Evolutionary conservation across 2,888 invertebrate species (phyloP), one percentile per base, ranked within the genome.

Genomic region (Ernsta delagoae): DNA sequence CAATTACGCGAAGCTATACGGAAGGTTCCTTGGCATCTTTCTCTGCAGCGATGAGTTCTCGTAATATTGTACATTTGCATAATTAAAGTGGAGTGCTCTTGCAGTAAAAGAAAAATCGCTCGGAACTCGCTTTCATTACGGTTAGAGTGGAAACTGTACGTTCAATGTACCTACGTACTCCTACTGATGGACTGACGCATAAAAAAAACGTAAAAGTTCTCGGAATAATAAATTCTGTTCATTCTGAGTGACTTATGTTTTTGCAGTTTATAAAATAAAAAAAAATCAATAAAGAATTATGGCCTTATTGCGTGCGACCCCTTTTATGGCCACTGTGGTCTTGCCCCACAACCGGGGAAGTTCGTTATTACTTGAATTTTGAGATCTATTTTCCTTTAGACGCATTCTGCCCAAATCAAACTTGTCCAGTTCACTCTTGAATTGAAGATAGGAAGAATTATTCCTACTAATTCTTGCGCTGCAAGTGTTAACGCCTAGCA

Each of bases 31-130:
- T 43, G 4, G 48, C 36, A 48, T 48, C 24, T 62, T 48, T 36
- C 41, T 24, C 31, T 39, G n/a, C 50, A 53, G 31, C 9, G 59
- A 57, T 57, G 45, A 31, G 31, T 48, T 48, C 36, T 39, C 16
- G 16, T 9, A 48, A 50, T 24, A 11, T 12, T 57, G 34, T 65
- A 57, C 64, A 65, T 65, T 65, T 65, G 59, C 65, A 65, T 65
- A 65, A 65, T 65, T 65, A 65, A 65, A 65, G 48, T 9, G 16
- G 59, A 36, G 36, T 34, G 45, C 48, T 48, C 48, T 48, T 39
- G 48, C 36, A 59, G 48, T 59, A 48, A 65, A 62, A 50, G 64
- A 65, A 65, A 53, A 65, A 48, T 34, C 57, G 34, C 31, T 31
- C 41, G 56, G 43, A 57, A 34, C 65, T n/a, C 48, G 48, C 57